Evolutionary conservation across 2,797 vertebrate species (phyloP).

Genomic region (Micrastur ruficollis): DNA sequence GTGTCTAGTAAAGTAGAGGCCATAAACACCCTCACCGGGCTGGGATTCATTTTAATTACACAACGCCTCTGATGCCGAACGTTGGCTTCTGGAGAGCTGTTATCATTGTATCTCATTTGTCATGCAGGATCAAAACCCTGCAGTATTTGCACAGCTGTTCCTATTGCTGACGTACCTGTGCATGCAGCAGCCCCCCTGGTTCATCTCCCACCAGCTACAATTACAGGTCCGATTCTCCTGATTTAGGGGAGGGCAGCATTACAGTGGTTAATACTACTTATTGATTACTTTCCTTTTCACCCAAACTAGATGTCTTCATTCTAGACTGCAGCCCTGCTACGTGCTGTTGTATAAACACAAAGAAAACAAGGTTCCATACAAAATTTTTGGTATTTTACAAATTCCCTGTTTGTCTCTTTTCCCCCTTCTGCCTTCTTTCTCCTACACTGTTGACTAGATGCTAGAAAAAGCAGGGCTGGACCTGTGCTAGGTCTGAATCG

Average conservation of each 20-base stretch:
- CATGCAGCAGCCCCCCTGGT: neutral
- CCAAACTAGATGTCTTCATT: neutral
- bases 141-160: neutral
- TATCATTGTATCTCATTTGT: neutral
- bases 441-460: neutral
- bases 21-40: neutral
- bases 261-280: neutral
- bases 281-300: neutral
- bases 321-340: neutral
- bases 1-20: neutral
- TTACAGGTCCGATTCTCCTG: neutral
- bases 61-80: neutral
- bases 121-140: neutral
- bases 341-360: neutral
- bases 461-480: neutral
- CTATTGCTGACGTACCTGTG: neutral
- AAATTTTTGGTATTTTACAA: neutral
- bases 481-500: neutral
- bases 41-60: neutral
- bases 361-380: neutral
- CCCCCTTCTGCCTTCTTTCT: neutral
- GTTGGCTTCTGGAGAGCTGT: neutral
- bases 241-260: neutral
- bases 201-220: neutral
- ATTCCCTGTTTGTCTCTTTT: neutral